Conservation (phyloP, 2,888 invertebrate genomes). For the Pyrrhosoma nymphula region DNA sequence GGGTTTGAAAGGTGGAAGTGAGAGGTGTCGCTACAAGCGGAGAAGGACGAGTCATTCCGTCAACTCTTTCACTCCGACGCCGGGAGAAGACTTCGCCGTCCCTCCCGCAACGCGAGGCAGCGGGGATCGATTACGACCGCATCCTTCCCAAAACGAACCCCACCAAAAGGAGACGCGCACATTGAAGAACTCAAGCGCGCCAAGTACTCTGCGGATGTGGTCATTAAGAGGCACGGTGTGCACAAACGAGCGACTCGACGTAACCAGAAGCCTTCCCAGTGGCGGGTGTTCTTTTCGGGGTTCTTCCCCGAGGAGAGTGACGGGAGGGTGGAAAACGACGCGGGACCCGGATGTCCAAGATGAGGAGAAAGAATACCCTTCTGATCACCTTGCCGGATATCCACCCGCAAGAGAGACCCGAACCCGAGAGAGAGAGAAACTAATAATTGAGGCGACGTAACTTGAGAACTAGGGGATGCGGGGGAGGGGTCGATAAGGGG, state of each 20-base stretch:
- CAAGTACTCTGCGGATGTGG: background rate
- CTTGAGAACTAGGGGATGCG: background rate
- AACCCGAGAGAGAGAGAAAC: background rate
- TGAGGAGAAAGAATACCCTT: background rate
- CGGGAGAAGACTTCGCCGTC: no score
- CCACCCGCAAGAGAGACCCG: background rate
- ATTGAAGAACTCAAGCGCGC: background rate
- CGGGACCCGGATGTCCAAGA: background rate
- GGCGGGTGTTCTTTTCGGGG: no score
- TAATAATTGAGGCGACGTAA: background rate
- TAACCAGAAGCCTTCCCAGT: no score
- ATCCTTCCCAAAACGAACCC: background rate
- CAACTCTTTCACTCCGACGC: background rate
- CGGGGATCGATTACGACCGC: slow-evolving; percentile 12
- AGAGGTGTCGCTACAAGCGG: background rate
- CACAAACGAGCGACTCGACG: no score
- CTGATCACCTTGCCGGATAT: background rate
- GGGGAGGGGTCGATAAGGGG: background rate
- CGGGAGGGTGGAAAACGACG: background rate
- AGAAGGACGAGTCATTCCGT: background rate
- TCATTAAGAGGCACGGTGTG: background rate
- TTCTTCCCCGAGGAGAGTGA: background rate
- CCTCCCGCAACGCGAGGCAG: background rate
- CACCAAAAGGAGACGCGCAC: background rate
- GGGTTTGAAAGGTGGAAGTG: no score